Conservation (phyloP, 2,113 vertebrate genomes). For the Takifugu bimaculatus region DNA sequence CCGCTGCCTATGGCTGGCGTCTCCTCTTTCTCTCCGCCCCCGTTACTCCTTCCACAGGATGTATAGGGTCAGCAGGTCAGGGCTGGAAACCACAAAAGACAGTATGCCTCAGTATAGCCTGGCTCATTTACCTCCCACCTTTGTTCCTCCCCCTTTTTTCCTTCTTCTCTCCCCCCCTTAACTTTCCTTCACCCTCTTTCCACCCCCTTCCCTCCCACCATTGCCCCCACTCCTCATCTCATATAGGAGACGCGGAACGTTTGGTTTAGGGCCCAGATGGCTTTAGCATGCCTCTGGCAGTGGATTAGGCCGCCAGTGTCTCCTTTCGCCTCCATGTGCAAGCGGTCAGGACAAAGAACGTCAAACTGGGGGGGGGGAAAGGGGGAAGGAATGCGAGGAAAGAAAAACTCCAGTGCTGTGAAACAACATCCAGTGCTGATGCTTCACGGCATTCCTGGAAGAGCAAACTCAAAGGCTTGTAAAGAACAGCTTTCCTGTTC, state of each 20-base stretch:
- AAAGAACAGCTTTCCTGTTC: conserved; percentile 42
- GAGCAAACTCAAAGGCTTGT: conserved; percentile 44
- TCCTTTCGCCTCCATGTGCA: conserved; percentile 67
- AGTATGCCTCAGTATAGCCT: conserved; percentile 58
- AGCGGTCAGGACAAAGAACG: conserved; percentile 72
- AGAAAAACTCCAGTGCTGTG: conserved; percentile 32
- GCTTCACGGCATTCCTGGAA: conserved; percentile 60
- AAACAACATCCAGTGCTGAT: conserved; percentile 58
- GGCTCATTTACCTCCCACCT: conserved; percentile 56
- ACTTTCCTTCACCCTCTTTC: conserved; percentile 30
- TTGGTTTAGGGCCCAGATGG: conserved; percentile 69
- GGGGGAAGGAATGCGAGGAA: conserved; percentile 52
- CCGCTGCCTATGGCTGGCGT: conserved; percentile 54
- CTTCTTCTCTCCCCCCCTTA: conserved; percentile 34
- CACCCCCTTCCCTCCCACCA: conserved; percentile 12
- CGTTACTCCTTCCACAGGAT: conserved; percentile 57
- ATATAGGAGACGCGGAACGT: conserved; percentile 45
- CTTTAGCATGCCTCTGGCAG: conserved; percentile 68
- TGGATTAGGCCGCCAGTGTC: conserved; percentile 68
- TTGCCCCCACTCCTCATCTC: conserved; percentile 16
- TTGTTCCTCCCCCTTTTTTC: conserved; percentile 30
- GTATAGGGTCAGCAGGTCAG: conserved; percentile 67
- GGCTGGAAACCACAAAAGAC: conserved; percentile 65
- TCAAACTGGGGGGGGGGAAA: conserved; percentile 53
- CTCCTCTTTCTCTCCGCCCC: conserved; percentile 43